Evolutionary conservation across 2,113 vertebrate species (phyloP).

Genomic region (Pteropus alecto): DNA sequence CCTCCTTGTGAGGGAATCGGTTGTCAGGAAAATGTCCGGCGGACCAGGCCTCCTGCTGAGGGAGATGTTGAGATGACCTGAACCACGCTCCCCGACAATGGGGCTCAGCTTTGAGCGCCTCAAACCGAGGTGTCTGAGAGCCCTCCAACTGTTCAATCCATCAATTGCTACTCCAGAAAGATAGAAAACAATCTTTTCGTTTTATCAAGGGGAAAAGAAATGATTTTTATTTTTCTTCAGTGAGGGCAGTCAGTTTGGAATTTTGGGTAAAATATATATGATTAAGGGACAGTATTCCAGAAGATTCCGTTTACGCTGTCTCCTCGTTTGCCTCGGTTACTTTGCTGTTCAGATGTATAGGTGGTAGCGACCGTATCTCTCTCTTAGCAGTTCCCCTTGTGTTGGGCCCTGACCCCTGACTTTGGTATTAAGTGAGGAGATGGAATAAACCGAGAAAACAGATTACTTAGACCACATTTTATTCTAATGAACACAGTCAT

Average conservation of each 20-base stretch:
- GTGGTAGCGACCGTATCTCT: neutral
- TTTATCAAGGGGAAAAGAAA: neutral
- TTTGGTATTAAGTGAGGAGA: neutral
- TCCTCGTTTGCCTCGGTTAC: neutral
- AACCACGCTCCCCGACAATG: neutral
- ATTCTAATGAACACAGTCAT: neutral
- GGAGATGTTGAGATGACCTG: neutral
- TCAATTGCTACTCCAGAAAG: neutral
- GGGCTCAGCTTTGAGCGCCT: neutral
- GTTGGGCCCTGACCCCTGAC: neutral
- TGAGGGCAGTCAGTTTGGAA: neutral
- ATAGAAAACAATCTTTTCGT: neutral
- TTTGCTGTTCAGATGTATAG: neutral
- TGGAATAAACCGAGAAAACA: neutral
- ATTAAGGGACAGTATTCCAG: neutral
- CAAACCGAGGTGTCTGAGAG: neutral
- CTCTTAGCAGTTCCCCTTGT: neutral
- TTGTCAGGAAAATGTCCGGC: neutral
- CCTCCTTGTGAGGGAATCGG: neutral
- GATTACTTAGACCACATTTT: neutral
- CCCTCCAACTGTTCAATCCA: neutral
- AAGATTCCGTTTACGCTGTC: neutral
- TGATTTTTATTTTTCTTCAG: rapidly evolving
- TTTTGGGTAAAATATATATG: rapidly evolving
- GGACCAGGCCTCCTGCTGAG: neutral